Evolutionary conservation across 2,113 vertebrate genomes (phyloP).

Genomic region (Phaethon lepturus): DNA sequence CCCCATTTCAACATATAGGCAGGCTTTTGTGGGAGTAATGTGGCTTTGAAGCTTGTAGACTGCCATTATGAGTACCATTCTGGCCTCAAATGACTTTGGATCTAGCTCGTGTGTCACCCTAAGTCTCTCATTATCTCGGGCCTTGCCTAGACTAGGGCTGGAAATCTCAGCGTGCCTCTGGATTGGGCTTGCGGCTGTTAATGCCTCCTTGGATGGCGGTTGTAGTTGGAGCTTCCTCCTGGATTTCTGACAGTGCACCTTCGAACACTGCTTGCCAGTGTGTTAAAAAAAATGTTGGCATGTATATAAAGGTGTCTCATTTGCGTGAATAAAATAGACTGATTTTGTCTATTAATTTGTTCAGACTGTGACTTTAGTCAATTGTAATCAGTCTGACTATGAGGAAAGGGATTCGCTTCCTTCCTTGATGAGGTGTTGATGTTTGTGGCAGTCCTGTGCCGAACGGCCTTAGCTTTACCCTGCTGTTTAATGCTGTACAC

Average conservation of each 20-base stretch:
- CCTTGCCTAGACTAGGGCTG: neutral
- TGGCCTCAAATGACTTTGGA: slow-evolving; percentile 9
- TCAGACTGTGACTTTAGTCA: neutral
- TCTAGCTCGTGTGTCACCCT: neutral
- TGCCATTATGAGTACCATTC: neutral
- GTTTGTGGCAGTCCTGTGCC: neutral
- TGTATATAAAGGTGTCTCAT: neutral
- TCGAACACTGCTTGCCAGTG: neutral
- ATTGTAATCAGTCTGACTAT: neutral
- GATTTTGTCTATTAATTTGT: neutral
- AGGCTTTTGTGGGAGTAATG: neutral
- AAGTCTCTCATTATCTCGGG: neutral
- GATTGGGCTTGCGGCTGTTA: neutral
- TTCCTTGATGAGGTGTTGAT: neutral
- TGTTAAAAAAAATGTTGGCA: neutral
- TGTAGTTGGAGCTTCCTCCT: neutral
- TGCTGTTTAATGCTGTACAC: rapidly evolving
- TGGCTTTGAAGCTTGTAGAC: neutral
- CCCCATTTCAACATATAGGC: neutral
- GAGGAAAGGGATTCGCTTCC: neutral
- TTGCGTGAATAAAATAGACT: neutral
- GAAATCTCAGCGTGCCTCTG: neutral
- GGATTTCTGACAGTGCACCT: neutral
- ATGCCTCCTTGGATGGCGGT: neutral
- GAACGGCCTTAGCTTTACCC: neutral